phyloP scores from a whole-genome alignment of 1,140 invertebrate species.

The Telenomus remus region DNA sequence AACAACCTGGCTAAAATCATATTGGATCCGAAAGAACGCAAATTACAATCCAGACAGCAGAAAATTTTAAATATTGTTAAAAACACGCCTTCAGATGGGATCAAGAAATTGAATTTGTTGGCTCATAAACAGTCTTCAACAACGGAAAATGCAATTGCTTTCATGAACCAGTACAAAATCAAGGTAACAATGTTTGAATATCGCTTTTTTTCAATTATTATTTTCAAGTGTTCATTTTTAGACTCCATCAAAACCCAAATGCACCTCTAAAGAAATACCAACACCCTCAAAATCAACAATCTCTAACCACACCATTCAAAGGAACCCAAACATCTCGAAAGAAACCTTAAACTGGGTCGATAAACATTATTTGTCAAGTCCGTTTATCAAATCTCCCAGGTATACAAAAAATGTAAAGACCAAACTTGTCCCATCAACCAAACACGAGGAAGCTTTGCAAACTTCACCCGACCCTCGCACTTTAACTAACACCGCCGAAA shows the following conservation, averaged over 20 bases:
- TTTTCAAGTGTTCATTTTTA: background rate
- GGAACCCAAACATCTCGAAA: slow-evolving; percentile 1
- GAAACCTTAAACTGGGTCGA: slow-evolving; percentile 16
- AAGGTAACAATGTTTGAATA: background rate
- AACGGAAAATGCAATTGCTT: slow-evolving; percentile 13
- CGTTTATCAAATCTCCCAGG: background rate
- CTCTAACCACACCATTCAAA: background rate
- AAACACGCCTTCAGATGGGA: slow-evolving; percentile 11
- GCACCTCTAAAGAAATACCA: slow-evolving; percentile 2
- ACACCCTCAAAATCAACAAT: slow-evolving; percentile 1
- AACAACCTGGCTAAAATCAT: slow-evolving; percentile 5
- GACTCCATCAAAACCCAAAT: background rate
- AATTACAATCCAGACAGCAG: slow-evolving; percentile 35
- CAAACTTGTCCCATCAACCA: background rate
- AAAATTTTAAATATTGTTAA: slow-evolving; percentile 46
- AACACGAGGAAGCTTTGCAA: too few species aligned
- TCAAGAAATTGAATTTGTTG: slow-evolving; percentile 9
- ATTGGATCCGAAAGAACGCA: slow-evolving; percentile 14
- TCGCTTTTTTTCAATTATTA: too few species aligned
- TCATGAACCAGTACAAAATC: slow-evolving; percentile 2
- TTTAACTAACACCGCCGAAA: too few species aligned
- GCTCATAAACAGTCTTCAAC: background rate
- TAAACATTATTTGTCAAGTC: slow-evolving; percentile 19
- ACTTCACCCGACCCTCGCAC: too few species aligned
- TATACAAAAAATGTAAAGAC: background rate